phyloP scores from a whole-genome alignment of 2,113 vertebrate genomes.

The Callionymus lyra region DNA sequence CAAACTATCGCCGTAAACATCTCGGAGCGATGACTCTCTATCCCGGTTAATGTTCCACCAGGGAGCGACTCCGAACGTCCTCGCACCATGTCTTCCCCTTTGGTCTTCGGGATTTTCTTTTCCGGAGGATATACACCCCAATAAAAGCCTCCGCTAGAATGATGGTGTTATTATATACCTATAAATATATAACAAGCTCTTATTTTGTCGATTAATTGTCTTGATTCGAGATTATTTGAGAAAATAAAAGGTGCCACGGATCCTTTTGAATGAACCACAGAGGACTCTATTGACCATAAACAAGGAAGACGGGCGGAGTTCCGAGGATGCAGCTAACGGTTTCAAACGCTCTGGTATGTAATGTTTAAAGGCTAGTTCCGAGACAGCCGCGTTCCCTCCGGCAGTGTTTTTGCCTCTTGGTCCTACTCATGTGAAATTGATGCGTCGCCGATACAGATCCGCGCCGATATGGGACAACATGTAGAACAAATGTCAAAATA shows the following conservation, averaged over 20 bases:
- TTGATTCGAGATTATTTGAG: constrained; percentile 30
- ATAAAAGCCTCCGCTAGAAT: constrained; percentile 62
- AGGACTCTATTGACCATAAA: constrained; percentile 27
- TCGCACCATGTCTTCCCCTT: constrained; percentile 15
- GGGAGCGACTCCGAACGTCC: constrained; percentile 36
- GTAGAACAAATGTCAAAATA: constrained; percentile 54
- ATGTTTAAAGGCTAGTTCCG: constrained; percentile 25
- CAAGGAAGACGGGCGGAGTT: constrained; percentile 3
- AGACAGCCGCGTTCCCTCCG: constrained; percentile 25
- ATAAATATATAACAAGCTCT: constrained; percentile 68
- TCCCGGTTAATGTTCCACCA: constrained; percentile 29
- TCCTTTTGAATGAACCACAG: constrained; percentile 22
- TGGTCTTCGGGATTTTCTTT: constrained; percentile 34
- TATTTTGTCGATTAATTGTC: constrained; percentile 64
- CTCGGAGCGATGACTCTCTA: constrained; percentile 30
- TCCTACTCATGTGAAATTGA: constrained; percentile 57
- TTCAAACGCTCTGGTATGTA: constrained; percentile 12
- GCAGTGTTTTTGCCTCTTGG: constrained; percentile 44
- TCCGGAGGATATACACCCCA: constrained; percentile 40
- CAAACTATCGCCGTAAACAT: constrained; percentile 35
- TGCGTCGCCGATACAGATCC: constrained; percentile 51
- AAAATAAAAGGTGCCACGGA: constrained; percentile 28
- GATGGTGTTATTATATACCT: constrained; percentile 57
- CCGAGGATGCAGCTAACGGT: constrained; percentile 17
- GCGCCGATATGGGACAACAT: constrained; percentile 47